Percentiles rank a stretch among this genome's conserved stretches.
Evolutionary conservation across 2,888 invertebrate species (phyloP).

Genomic region (Trilocha varians): DNA sequence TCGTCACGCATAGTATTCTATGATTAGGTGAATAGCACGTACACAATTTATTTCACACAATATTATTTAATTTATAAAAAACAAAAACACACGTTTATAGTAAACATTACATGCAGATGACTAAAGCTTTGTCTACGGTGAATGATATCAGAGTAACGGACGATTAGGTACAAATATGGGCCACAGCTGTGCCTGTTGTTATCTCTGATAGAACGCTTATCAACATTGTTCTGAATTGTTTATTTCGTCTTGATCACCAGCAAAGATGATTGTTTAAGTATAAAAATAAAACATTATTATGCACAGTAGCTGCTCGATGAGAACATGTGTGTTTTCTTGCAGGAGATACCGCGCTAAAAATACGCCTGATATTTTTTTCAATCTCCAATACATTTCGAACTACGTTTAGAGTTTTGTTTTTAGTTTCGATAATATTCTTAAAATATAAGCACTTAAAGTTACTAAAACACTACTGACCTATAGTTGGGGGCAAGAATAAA

Average conservation of each 20-base stretch:
- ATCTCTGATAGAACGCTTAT: conserved; percentile 28
- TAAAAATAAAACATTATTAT: not conserved
- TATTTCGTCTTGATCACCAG: not conserved
- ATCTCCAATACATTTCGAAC: not conserved
- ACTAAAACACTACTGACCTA: too few species aligned
- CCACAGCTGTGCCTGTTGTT: conserved; percentile 43
- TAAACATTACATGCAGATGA: conserved; percentile 36
- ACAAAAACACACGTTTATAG: conserved; percentile 9
- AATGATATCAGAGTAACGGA: conserved; percentile 36
- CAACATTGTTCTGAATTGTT: conserved; percentile 5
- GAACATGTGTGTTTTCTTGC: conserved; percentile 2
- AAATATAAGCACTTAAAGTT: too few species aligned
- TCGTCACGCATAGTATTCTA: not conserved
- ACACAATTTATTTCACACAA: too few species aligned
- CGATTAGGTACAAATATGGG: conserved; percentile 48
- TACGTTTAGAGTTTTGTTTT: not conserved
- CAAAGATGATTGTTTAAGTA: not conserved
- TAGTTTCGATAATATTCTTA: too few species aligned
- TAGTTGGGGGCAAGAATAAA: too few species aligned
- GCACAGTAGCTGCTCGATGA: not conserved
- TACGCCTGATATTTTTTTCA: not conserved
- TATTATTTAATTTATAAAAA: too few species aligned
- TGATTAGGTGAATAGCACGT: too few species aligned
- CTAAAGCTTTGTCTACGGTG: conserved; percentile 39
- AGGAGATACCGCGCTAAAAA: not conserved